Base-by-base conservation (phyloP, 2,888 invertebrate species). In the Deilephila elpenor region DNA sequence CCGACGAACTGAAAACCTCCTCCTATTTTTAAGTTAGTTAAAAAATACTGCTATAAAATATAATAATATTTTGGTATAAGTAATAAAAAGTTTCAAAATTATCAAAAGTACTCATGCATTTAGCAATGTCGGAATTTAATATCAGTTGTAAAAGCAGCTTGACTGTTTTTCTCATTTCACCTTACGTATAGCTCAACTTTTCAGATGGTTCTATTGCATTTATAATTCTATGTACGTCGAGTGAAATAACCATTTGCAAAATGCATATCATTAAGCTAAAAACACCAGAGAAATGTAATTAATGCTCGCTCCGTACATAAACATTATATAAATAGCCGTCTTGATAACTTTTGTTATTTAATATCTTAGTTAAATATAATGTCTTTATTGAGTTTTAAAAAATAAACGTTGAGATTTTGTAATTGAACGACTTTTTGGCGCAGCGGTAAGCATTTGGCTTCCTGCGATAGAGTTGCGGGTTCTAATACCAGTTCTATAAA, bases 181-280 rank as follows among this genome's bases (percentile, higher is more conserved):
- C 56, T 70, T 51, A 11, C 25, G 53, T 61, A 64, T 44, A 37
- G 44, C 62, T 44, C 37, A 11, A n/a, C n/a, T 64, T 44, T 67
- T 67, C 64, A 44, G 25, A 20, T 44, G 11, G 20, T 25, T 44
- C 14, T 37, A 44, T 67, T 67, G 25, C 25, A 44, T 44, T 67
- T 67, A 67, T 67, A 51, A 20, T 34, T 62, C 34, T 67, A 51
- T 20, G 44, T 67, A 62, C 8, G 34, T 67, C 64, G 64, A 67
- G 14, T 44, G 64, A 64, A 64, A 64, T 64, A 64, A 64, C 64
- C 34, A 34, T 62, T 44, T 64, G 37, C 3, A 37, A n/a, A 37
- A 64, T 64, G 20, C 3, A 44, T 44, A 62, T 32, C 34, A 44
- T 25, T 14, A 44, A 67, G 44, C 44, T 32, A 67, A 67, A 44